These are phyloP conservation scores for Propithecus coquereli DNA, from an alignment of 2,113 vertebrate genomes.

Conservation along the genomic window DNA sequence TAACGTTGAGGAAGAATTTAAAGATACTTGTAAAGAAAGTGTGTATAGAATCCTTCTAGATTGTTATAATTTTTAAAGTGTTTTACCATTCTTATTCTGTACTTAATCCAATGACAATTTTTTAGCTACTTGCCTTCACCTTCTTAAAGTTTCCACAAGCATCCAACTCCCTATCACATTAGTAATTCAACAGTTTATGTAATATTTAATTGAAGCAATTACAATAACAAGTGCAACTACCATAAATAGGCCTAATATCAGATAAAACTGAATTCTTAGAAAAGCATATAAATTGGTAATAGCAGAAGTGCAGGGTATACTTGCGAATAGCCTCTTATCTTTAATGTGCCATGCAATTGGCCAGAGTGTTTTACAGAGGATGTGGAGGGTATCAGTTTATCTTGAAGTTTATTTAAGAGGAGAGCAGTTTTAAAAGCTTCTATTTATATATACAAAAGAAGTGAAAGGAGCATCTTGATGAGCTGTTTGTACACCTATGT, in stretches of 20 bases:
- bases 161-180: neutral
- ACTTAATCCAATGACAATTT: neutral
- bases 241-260: neutral
- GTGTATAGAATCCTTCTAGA: neutral
- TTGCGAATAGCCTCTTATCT: neutral
- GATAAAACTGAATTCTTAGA: neutral
- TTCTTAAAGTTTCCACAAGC: neutral
- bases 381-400: neutral
- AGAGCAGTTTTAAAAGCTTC: neutral
- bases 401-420: neutral
- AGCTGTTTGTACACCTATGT: neutral
- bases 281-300: neutral
- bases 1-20: neutral
- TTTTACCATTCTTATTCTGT: slow-evolving; percentile 14
- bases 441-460: neutral
- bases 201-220: slow-evolving; percentile 35
- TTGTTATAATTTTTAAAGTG: neutral
- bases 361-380: neutral
- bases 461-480: neutral
- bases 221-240: neutral
- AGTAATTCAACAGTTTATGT: neutral
- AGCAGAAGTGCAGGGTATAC: neutral
- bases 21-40: neutral
- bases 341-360: slow-evolving; percentile 9
- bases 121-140: neutral